Base-by-base conservation (phyloP, 1,140 invertebrate species). In the Myzus persicae region DNA sequence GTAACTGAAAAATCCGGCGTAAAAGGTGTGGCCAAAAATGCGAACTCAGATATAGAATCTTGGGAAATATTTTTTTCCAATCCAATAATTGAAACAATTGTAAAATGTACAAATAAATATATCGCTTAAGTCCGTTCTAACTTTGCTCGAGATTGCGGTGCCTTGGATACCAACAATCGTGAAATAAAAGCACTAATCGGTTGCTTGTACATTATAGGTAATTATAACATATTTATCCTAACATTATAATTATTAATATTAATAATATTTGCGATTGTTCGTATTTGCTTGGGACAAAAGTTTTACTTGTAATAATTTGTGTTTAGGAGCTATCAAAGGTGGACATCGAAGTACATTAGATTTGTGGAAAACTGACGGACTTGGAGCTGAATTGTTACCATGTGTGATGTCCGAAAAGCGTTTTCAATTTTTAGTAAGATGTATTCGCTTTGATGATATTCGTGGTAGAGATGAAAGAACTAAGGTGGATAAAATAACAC, bases 281-380 rank as follows among this genome's bases (percentile, higher is more conserved):
- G 36, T 40, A 85, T 85, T 85, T 85, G 24, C 36, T 5, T 20
- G n/a, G 14, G 22, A 85, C 82, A 85, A 85, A 85, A 85, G 7
- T 85, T 85, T 85, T 40, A 85, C 82, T 85, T 24, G 20, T 85
- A 85, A 40, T 85, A 85, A 82, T 82, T 82, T 82, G 36, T 82
- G 18, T 82, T 82, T 82, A 82, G 36, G 76, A 7, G 36, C 76
- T 38, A 82, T 82, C n/a, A 82, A 82, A 82, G 36, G 36, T 82
- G 36, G 82, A 42, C 24, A 40, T 38, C 36, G 36, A 85, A 40
- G 36, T 40, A 85, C 40, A 38, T 85, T 40, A 85, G 36, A 85
- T 40, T 85, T 40, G 40, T 85, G 36, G n/a, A 40, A 42, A 85
- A 40, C n/a, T 85, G 82, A 40, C 40, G 36, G 40, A 85, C 82